Evolutionary conservation across 2,113 vertebrate genomes (phyloP), one percentile per base, ranked within the genome.

Genomic region (Boleophthalmus pectinirostris): DNA sequence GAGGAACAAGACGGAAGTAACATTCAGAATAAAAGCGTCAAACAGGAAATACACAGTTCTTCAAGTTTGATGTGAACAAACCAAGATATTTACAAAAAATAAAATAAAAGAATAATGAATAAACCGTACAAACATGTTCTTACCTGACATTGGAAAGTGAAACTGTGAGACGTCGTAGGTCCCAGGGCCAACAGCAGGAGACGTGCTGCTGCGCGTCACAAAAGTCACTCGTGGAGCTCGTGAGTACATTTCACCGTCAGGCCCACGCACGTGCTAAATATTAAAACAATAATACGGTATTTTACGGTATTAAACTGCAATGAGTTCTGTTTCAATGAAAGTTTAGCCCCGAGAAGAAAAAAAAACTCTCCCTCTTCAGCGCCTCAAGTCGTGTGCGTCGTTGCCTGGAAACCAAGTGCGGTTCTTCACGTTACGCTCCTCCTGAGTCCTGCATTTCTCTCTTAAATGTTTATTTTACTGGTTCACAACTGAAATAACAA

Each of bases 131-230:
- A 15, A n/a, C 29, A 2, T 15, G 18, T 10, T 12, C 54, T 66
- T 79, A 92, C 93, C 88, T 63, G 77, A 64, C 72, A 45, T 29
- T 21, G 67, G 57, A 53, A 35, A 4, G 2, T 25, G n/a, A 23
- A 15, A 5, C 11, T 12, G 13, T 23, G 12, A 73, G 46, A 91
- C 69, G 2, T 87, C 72, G 58, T 94, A 92, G 0, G 93, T 85
- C 20, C 92, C 92, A 4, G 92, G 92, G 12, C 93, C 93, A 8
- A 92, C 83, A 1, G 74, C 5, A 0, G 84, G 1, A 2, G 85
- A 24, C 1, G 86, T 87, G n/a, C 60, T 67, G 66, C 81, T 73
- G 12, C 47, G 20, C 13, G 82, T 16, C 35, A 73, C 0, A 53
- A 63, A 72, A 12, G 87, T 92, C 24, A 87, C 72, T 80, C 93